Conservation (phyloP, 2,113 vertebrate genomes). For the Acanthochromis polyacanthus region DNA sequence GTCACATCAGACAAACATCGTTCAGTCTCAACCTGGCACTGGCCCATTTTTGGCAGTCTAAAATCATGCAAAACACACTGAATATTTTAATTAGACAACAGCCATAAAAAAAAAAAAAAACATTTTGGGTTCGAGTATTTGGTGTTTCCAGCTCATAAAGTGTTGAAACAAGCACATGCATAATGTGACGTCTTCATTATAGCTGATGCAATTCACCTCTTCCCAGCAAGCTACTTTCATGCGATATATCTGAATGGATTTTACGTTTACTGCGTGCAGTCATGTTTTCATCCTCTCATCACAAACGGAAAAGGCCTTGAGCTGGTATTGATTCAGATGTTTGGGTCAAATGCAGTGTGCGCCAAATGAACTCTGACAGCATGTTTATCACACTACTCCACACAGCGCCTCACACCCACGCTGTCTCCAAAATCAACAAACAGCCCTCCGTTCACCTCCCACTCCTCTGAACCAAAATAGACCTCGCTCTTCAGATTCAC, state of each 20-base stretch:
- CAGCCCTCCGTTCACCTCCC: slow-evolving; percentile 71
- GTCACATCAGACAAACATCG: no score
- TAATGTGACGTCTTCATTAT: neutral
- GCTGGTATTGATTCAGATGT: slow-evolving; percentile 76
- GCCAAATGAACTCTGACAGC: slow-evolving; percentile 79
- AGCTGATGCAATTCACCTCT: slow-evolving; percentile 9
- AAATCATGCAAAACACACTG: no score
- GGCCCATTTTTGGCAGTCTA: no score
- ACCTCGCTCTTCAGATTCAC: slow-evolving; percentile 56
- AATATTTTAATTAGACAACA: neutral
- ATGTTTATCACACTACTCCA: slow-evolving; percentile 75
- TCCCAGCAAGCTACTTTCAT: neutral
- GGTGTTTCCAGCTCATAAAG: neutral
- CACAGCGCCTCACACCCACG: slow-evolving; percentile 74
- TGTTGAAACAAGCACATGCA: neutral
- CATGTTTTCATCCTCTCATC: slow-evolving; percentile 39
- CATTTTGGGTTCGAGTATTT: neutral
- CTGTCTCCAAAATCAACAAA: slow-evolving; percentile 74
- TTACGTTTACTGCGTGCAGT: neutral
- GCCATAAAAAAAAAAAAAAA: neutral
- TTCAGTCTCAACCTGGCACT: no score
- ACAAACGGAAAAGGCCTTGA: slow-evolving; percentile 51
- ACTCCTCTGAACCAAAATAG: slow-evolving; percentile 77
- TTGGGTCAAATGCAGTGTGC: slow-evolving; percentile 71
- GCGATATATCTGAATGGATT: slow-evolving; percentile 28